Evolutionary conservation across 2,888 invertebrate species (phyloP).

Genomic region (Uloborus plumipes): DNA sequence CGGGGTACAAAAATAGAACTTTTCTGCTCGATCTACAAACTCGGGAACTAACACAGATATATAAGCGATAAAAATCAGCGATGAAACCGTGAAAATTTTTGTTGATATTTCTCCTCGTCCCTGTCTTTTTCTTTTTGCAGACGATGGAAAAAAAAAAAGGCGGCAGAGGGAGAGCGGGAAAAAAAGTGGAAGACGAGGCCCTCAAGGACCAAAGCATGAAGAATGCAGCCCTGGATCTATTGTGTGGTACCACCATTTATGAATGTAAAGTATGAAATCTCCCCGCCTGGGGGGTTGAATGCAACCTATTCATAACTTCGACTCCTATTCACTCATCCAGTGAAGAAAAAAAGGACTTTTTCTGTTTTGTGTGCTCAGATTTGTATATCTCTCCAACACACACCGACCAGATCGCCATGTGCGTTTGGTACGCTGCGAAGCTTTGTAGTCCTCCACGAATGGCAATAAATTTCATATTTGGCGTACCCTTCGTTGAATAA

Average conservation of each 20-base stretch:
- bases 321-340: slow-evolving; percentile 43
- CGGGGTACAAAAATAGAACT: slow-evolving; percentile 49
- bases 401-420: too few species aligned
- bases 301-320: slow-evolving; percentile 56
- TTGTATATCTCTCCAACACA: too few species aligned
- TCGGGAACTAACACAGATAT: slow-evolving; percentile 60
- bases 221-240: slow-evolving; percentile 27
- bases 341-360: slow-evolving; percentile 10
- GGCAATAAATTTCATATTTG: too few species aligned
- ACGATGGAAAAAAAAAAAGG: slow-evolving; percentile 16
- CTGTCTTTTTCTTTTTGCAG: slow-evolving; percentile 58
- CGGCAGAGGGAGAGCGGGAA: slow-evolving; percentile 22
- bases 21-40: slow-evolving; percentile 33
- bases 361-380: too few species aligned
- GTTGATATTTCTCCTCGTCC: slow-evolving; percentile 59
- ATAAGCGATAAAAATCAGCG: slow-evolving; percentile 63
- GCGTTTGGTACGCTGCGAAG: too few species aligned
- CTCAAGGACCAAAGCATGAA: slow-evolving; percentile 8
- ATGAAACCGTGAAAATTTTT: slow-evolving; percentile 64
- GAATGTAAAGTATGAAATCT: slow-evolving; percentile 62
- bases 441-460: too few species aligned
- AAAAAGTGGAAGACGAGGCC: slow-evolving; percentile 15
- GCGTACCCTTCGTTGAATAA: too few species aligned
- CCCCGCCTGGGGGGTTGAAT: slow-evolving; percentile 45
- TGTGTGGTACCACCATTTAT: slow-evolving; percentile 37